phyloP scores from a whole-genome alignment of 2,888 invertebrate genomes.

The Yponomeuta malinellus region DNA sequence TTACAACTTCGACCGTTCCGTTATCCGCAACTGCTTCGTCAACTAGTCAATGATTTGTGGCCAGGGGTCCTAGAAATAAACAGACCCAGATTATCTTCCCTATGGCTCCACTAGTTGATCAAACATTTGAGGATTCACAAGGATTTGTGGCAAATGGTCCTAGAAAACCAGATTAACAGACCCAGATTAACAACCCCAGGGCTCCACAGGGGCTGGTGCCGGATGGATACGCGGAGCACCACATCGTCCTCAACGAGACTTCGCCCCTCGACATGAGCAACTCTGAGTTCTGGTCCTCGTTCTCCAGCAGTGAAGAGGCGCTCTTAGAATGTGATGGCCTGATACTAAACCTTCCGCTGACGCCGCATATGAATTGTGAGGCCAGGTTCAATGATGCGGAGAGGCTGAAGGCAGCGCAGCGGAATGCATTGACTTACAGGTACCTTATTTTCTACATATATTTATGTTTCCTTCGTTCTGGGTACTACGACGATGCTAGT shows the following conservation, averaged over 20 bases:
- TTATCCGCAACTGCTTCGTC: too few relatives aligned
- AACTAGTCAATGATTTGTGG: too few relatives aligned
- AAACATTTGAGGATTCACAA: too few relatives aligned
- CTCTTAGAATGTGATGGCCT: constrained; percentile 83
- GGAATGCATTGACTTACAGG: constrained; percentile 82
- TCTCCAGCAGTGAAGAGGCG: constrained; percentile 87
- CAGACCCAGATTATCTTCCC: too few relatives aligned
- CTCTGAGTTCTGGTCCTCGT: constrained; percentile 88
- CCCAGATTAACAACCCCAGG: background rate
- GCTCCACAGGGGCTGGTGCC: constrained; percentile 67
- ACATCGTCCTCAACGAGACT: constrained; percentile 79
- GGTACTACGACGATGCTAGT: too few relatives aligned
- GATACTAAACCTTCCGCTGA: constrained; percentile 82
- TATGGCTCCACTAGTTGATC: too few relatives aligned
- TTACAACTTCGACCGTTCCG: too few relatives aligned
- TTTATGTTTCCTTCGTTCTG: too few relatives aligned
- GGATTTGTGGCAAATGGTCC: too few relatives aligned
- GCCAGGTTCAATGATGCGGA: constrained; percentile 50
- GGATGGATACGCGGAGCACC: constrained; percentile 80
- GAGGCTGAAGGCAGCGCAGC: constrained; percentile 66
- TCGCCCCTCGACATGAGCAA: constrained; percentile 82
- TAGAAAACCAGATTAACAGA: background rate
- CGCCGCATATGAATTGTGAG: constrained; percentile 77
- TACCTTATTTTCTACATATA: constrained; percentile 32
- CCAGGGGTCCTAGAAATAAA: too few relatives aligned